Conservation (phyloP, 2,888 invertebrate genomes). For the Petrolisthes cinctipes region DNA sequence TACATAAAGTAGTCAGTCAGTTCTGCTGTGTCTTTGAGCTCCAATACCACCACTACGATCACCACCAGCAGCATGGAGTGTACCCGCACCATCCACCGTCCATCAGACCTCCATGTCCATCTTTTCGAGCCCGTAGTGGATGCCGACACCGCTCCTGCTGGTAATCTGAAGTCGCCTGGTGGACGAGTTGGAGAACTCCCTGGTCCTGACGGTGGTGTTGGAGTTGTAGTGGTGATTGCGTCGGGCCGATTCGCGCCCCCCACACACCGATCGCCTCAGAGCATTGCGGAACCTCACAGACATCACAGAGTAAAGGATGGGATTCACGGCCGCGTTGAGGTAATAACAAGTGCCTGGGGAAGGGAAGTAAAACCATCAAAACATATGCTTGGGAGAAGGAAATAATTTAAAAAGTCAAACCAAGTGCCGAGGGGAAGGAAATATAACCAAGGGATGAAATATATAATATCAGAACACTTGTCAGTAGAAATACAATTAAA, state of each 20-base stretch:
- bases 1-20: no score
- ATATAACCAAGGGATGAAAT: neutral
- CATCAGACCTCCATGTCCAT: slow-evolving; percentile 46
- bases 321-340: slow-evolving; percentile 60
- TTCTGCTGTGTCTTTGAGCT: no score
- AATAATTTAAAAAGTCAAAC: slow-evolving; percentile 33
- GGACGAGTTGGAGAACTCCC: slow-evolving; percentile 38
- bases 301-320: slow-evolving; percentile 60
- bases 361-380: neutral
- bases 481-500: no score
- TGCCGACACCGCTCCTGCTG: slow-evolving; percentile 38
- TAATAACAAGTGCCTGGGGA: slow-evolving; percentile 51
- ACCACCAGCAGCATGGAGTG: no score
- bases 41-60: no score
- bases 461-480: neutral
- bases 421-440: slow-evolving; percentile 34
- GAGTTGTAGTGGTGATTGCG: slow-evolving; percentile 50
- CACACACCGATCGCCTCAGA: slow-evolving; percentile 50
- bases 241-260: slow-evolving; percentile 51
- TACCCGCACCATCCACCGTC: neutral
- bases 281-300: slow-evolving; percentile 58
- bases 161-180: slow-evolving; percentile 18
- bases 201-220: slow-evolving; percentile 43
- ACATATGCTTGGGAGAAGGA: no score
- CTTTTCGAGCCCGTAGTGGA: slow-evolving; percentile 38